phyloP scores from a whole-genome alignment of 2,797 vertebrate genomes.

The Petrocephalus sullivani region DNA sequence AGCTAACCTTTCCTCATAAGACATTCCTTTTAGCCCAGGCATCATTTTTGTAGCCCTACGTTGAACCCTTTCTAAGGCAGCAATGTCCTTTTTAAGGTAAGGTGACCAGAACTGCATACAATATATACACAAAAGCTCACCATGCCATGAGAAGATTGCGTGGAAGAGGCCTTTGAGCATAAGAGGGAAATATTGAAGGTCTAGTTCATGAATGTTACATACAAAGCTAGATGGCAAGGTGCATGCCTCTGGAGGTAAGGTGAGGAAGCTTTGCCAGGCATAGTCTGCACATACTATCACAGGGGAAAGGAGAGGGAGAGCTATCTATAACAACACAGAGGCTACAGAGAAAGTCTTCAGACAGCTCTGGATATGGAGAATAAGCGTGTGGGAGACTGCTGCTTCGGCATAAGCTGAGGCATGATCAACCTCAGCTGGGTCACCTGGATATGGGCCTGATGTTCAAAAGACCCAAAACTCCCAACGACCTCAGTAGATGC shows the following conservation, averaged over 20 bases:
- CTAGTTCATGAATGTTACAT: too few species aligned
- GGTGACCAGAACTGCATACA: too few species aligned
- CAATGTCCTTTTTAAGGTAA: too few species aligned
- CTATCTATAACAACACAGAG: neutral
- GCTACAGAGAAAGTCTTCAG: neutral
- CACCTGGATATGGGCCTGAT: neutral
- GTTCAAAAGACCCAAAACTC: neutral
- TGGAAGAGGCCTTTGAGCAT: too few species aligned
- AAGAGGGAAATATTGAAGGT: too few species aligned
- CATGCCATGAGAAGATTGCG: too few species aligned
- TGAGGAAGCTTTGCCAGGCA: neutral
- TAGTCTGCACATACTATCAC: neutral
- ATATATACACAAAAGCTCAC: too few species aligned
- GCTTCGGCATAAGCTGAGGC: neutral
- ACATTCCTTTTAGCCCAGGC: too few species aligned
- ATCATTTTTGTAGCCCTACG: too few species aligned
- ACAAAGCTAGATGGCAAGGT: too few species aligned
- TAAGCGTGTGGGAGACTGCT: neutral
- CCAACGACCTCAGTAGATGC: neutral
- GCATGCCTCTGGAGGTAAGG: neutral
- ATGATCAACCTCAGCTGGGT: neutral
- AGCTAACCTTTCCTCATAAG: too few species aligned
- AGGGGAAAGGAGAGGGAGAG: neutral
- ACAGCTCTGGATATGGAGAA: neutral
- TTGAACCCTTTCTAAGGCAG: too few species aligned